Evolutionary conservation across 2,888 invertebrate species (phyloP).

Genomic region (Masnerella sp.): DNA sequence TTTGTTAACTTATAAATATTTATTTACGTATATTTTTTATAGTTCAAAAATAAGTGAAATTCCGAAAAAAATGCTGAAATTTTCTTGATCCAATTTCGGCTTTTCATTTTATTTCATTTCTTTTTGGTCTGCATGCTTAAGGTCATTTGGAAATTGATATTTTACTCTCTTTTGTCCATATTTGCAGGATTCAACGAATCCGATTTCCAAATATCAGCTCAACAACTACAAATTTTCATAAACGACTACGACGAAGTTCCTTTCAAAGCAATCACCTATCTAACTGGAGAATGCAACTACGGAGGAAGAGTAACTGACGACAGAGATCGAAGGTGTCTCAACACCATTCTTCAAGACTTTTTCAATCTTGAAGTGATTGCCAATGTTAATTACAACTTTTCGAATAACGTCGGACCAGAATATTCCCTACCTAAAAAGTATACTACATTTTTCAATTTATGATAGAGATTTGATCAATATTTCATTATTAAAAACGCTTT

Average conservation of each 20-base stretch:
- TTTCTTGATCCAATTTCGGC: no score
- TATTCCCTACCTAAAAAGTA: conserved; percentile 84
- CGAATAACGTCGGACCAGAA: conserved; percentile 79
- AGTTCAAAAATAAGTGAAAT: no score
- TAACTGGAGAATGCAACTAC: conserved; percentile 95
- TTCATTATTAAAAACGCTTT: not conserved
- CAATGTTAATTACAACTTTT: conserved; percentile 83
- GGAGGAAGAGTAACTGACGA: conserved; percentile 93
- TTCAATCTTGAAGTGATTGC: conserved; percentile 83
- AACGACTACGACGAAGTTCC: conserved; percentile 88
- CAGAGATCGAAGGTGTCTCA: conserved; percentile 88
- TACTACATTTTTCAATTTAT: not conserved
- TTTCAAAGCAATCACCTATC: conserved; percentile 86
- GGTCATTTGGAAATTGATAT: no score
- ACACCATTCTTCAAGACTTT: conserved; percentile 86
- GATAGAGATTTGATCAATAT: not conserved
- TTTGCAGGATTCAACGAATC: conserved; percentile 86
- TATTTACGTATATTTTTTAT: no score
- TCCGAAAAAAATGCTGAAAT: no score
- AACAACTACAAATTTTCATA: conserved; percentile 89
- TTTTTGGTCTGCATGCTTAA: no score
- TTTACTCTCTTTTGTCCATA: not conserved
- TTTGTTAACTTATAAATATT: no score
- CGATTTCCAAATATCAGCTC: conserved; percentile 89
- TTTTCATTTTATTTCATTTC: not conserved